phyloP scores from a whole-genome alignment of 2,797 vertebrate genomes.

The Sebastes hubbsi region DNA sequence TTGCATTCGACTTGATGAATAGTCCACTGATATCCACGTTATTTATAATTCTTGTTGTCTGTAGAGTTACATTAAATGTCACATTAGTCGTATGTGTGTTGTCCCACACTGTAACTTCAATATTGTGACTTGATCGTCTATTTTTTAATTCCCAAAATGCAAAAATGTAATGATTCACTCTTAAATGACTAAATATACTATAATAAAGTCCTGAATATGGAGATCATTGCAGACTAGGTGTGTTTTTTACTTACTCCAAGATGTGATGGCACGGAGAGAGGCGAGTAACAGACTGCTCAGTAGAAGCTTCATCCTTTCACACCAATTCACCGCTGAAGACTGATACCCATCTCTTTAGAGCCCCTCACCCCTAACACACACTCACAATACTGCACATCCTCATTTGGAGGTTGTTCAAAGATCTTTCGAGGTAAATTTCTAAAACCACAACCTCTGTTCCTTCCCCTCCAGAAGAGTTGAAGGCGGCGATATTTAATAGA shows the following conservation, averaged over 20 bases:
- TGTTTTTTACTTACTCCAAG: slow-evolving; percentile 50
- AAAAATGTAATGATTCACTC: background rate
- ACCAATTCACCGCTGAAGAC: background rate
- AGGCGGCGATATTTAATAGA: background rate
- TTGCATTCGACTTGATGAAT: background rate
- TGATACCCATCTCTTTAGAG: fast-evolving
- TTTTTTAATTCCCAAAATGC: background rate
- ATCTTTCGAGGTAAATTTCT: background rate
- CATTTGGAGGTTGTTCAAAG: background rate
- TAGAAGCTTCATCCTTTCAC: slow-evolving; percentile 47
- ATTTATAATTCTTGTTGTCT: background rate
- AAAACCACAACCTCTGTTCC: background rate
- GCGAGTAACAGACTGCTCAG: slow-evolving; percentile 26
- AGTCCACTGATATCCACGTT: background rate
- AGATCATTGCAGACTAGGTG: background rate
- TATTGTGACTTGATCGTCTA: background rate
- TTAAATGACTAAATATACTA: background rate
- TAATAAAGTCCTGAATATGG: background rate
- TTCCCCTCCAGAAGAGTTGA: background rate
- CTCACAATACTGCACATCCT: no score
- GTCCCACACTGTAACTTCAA: background rate
- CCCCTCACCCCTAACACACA: background rate
- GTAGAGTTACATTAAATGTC: no score
- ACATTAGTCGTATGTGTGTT: background rate
- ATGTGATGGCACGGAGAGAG: background rate